Conservation (phyloP, 2,888 invertebrate species). For the Hartigia nigra region DNA sequence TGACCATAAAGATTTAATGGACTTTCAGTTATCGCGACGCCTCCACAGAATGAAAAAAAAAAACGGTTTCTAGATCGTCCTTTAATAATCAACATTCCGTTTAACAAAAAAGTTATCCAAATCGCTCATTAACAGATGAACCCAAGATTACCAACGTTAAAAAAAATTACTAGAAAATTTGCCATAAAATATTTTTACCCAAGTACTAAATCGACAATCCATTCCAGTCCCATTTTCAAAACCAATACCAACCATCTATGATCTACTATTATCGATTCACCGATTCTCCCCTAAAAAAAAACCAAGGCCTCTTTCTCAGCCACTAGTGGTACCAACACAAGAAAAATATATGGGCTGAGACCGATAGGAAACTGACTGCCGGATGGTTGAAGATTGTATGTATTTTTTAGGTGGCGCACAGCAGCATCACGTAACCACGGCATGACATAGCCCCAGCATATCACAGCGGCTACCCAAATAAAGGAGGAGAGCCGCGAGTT, state of each 20-base stretch:
- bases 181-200: background rate
- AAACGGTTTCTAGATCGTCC: background rate
- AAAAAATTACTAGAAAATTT: background rate
- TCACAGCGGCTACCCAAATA: conserved; percentile 20
- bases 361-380: conserved; percentile 9
- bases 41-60: background rate
- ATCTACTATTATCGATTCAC: background rate
- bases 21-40: conserved; percentile 2
- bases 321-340: background rate
- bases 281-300: background rate
- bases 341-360: conserved; percentile 5
- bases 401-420: background rate
- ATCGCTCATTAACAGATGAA: background rate
- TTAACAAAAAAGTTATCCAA: background rate
- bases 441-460: conserved; percentile 8
- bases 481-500: conserved; percentile 14
- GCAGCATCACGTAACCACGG: background rate
- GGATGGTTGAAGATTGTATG: conserved; percentile 4
- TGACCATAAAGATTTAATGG: conserved; percentile 17
- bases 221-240: background rate
- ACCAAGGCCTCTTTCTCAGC: background rate
- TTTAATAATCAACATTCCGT: conserved; percentile 1
- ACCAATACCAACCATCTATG: background rate
- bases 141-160: background rate
- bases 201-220: background rate